Evolutionary conservation across 2,797 vertebrate species (phyloP).

Genomic region (Tympanoctomys barrerae): DNA sequence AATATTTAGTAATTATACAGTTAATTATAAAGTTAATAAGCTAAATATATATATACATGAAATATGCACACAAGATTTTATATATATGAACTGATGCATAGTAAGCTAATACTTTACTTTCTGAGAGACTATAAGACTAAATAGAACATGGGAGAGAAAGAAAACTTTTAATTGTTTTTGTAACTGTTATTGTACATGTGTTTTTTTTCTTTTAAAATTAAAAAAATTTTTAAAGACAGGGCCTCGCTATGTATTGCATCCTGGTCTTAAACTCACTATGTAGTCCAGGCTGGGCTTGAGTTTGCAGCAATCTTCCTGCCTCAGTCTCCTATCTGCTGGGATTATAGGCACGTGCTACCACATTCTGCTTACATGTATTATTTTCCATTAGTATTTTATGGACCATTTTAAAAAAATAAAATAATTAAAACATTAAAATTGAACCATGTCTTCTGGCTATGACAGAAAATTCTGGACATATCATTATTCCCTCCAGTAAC

Average conservation of each 20-base stretch:
- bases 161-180: neutral
- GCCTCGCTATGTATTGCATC: neutral
- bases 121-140: neutral
- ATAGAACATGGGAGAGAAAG: neutral
- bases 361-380: neutral
- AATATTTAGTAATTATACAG: neutral
- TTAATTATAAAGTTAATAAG: neutral
- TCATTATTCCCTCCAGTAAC: neutral
- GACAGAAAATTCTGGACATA: neutral
- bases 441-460: neutral
- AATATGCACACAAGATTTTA: neutral
- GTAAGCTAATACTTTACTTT: neutral
- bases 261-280: neutral
- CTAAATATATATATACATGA: neutral
- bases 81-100: neutral
- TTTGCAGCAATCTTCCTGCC: neutral
- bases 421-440: slow-evolving; percentile 28
- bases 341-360: neutral
- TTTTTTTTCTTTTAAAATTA: neutral
- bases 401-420: neutral
- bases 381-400: neutral
- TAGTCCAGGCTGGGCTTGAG: neutral
- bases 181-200: neutral
- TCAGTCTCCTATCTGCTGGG: neutral
- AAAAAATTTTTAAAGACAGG: no score